Conservation (phyloP, 1,140 invertebrate genomes). For the Delia radicum region DNA sequence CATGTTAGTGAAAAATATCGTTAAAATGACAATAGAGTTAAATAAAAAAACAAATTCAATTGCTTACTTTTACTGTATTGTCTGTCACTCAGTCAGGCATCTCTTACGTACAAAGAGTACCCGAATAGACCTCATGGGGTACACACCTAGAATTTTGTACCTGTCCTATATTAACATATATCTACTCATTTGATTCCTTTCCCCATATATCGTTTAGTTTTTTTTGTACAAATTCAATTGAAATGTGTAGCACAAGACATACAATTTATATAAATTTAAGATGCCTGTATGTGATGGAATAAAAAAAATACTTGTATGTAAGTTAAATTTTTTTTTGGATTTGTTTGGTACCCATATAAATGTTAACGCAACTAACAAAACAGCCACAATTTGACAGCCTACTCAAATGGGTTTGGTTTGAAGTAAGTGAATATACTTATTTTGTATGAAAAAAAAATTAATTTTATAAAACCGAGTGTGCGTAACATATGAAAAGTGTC, state of each 20-base stretch:
- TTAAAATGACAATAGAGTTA: not conserved
- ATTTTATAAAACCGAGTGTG: constrained; percentile 3
- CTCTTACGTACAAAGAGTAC: not conserved
- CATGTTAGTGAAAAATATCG: constrained; percentile 1
- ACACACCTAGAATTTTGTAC: constrained; percentile 20
- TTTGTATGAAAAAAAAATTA: not conserved
- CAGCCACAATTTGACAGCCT: constrained; percentile 22
- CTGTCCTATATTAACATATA: not conserved
- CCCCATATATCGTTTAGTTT: not conserved
- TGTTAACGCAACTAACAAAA: constrained; percentile 7
- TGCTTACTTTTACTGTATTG: constrained; percentile 1
- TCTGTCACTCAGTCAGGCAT: not conserved
- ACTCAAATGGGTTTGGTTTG: constrained; percentile 18
- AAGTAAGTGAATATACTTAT: not conserved
- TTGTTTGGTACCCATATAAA: constrained; percentile 6
- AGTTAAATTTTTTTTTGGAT: not conserved
- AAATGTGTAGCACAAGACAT: constrained; percentile 16
- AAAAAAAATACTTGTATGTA: not conserved
- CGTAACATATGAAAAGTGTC: not conserved
- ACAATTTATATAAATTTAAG: not conserved
- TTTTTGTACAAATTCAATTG: constrained; percentile 17
- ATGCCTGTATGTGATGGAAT: not conserved
- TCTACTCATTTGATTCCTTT: not conserved
- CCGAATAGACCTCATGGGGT: constrained; percentile 14
- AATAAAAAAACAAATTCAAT: constrained; percentile 11